Conservation (phyloP, 1,140 invertebrate species). For the Andrena cerasifolii region DNA sequence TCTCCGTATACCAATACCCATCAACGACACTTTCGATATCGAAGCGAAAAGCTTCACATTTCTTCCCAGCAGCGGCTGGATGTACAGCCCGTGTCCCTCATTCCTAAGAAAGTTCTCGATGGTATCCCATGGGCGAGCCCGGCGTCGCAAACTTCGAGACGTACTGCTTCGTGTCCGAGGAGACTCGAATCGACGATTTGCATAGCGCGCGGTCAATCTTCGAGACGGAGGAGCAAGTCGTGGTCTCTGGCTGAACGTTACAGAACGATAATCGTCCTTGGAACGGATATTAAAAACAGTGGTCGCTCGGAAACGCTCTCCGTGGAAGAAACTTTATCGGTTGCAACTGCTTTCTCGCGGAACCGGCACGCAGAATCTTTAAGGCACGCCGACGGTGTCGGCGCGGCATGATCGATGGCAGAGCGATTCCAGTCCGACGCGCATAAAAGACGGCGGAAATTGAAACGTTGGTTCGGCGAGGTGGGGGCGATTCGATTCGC, state of each 20-base stretch:
- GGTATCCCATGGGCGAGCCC: too few species aligned
- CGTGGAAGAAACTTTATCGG: not conserved
- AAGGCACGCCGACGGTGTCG: conserved; percentile 39
- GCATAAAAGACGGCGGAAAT: conserved; percentile 39
- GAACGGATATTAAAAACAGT: conserved; percentile 48
- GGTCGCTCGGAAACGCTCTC: not conserved
- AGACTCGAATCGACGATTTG: not conserved
- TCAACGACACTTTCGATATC: not conserved
- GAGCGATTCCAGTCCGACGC: conserved; percentile 40
- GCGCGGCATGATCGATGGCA: conserved; percentile 32
- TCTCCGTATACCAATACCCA: too few species aligned
- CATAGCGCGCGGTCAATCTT: not conserved
- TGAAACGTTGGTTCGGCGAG: conserved; percentile 25
- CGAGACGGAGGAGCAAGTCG: not conserved
- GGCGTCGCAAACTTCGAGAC: not conserved
- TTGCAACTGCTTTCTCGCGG: not conserved
- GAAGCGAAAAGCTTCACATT: not conserved
- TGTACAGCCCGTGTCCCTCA: not conserved
- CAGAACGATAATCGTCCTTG: not conserved
- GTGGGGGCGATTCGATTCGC: not conserved
- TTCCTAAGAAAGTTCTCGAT: not conserved
- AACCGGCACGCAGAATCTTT: conserved; percentile 18
- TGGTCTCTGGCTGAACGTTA: not conserved
- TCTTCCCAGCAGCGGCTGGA: not conserved
- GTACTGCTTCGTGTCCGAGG: not conserved